Percentiles rank a stretch among this genome's conserved stretches.
These are phyloP conservation scores for Phragmatobia fuliginosa DNA, from an alignment of 2,888 invertebrate genomes.

Conservation along the genomic window DNA sequence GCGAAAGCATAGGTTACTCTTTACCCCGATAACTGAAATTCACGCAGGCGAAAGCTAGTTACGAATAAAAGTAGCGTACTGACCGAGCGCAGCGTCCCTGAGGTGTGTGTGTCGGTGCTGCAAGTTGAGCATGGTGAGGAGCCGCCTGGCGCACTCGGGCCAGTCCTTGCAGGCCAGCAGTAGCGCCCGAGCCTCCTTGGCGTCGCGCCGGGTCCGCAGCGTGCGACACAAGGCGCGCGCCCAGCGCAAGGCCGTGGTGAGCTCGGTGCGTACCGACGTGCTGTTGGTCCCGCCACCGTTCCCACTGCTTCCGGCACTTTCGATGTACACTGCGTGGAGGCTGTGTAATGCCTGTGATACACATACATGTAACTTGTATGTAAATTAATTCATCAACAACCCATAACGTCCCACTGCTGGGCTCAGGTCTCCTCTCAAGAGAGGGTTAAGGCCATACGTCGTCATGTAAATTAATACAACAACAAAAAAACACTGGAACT, in stretches of 20 bases:
- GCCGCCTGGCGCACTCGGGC: constrained; percentile 94
- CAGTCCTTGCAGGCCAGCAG: constrained; percentile 93
- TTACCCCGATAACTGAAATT: too few relatives aligned
- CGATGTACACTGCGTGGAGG: constrained; percentile 97
- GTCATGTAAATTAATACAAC: too few relatives aligned
- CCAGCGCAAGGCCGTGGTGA: constrained; percentile 93
- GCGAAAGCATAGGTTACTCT: too few relatives aligned
- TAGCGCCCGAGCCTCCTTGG: constrained; percentile 89
- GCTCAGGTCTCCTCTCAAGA: too few relatives aligned
- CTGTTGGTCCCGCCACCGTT: constrained; percentile 71
- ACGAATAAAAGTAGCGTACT: background rate
- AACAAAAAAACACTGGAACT: too few relatives aligned
- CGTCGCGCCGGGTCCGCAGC: constrained; percentile 89
- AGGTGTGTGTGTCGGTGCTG: constrained; percentile 94
- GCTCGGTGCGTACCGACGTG: constrained; percentile 93
- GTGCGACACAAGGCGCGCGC: constrained; percentile 91
- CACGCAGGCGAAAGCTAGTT: too few relatives aligned
- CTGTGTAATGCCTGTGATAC: constrained; percentile 92
- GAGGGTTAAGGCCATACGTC: too few relatives aligned
- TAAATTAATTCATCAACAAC: too few relatives aligned
- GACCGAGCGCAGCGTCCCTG: constrained; percentile 92
- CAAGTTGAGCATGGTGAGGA: constrained; percentile 95
- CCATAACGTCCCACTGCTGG: too few relatives aligned
- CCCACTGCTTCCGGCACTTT: constrained; percentile 93
- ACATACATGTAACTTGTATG: too few relatives aligned